Base-by-base conservation (phyloP, 2,797 vertebrate species). In the Sebastes reedi region DNA sequence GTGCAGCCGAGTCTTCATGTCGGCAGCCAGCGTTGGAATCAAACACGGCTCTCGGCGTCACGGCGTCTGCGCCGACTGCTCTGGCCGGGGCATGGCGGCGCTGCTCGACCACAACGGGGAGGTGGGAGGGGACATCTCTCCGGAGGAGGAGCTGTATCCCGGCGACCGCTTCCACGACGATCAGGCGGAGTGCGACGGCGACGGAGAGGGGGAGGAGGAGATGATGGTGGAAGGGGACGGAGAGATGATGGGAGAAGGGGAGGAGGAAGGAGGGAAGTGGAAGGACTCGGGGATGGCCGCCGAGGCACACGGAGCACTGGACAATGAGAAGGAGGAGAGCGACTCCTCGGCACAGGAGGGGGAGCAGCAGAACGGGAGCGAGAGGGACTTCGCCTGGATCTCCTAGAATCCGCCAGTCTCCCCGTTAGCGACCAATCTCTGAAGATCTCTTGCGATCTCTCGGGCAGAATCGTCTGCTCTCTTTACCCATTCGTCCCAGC, bases 1-100 rank as follows among this genome's bases (percentile, higher is more conserved):
- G 58, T 99, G 98, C 95, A 99, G 97, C 91, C 94, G 98, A 0
- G 98, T 99, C 81, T 99, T 99, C 93, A 97, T 99, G 97, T 99
- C 98, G 0, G 98, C 98, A 0, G 98, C 98, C 91, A 99, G 98
- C 9, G 98, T 99, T 77, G 98, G 98, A 20, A 99, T 99, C 90
- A 98, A 98, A 88, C 98, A 99, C 0, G 98, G 98, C 88, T 99
- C 98, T 0, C 96, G 98, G 4, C 97, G 98, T 6, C 98, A 99
- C 1, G 98, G 98, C 0, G 97, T 99, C 50, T 99, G 98, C 0
- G 94, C 96, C 0, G 98, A 98, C 90, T 99, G 98, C 90, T 97
- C 98, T 0, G 98, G 98, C 8, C 95, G 95, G 1, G 96, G 98
- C 67, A 95, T 97, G 71, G 94, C 96, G 0, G 92, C 94, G 0